Evolutionary conservation across 1,140 invertebrate species (phyloP), one percentile per base, ranked within the genome.

Genomic region (Heliothis subflexa): DNA sequence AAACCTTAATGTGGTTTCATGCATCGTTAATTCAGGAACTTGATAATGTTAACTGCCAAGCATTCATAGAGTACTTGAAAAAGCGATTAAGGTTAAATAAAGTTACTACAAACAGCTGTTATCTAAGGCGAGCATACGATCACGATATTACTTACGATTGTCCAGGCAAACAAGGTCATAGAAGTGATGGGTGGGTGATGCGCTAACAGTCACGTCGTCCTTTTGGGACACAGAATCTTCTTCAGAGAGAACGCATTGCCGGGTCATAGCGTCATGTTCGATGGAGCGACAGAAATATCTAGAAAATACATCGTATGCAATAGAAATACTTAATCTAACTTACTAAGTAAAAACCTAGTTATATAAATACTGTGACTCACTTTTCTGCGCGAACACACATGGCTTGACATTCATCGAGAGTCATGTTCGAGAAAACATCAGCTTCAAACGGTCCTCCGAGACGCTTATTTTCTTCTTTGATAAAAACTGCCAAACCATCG

Each of bases 391-490:
- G 94, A 21, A 98, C 94, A 88, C 97, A 98, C 92, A 97, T 96
- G 1, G 96, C 96, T 88, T 97, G 97, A 86, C 98, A 98, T 93
- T 98, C 97, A 79, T 98, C 96, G 61, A 98, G 91, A 1, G 97
- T 98, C 82, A 98, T 95, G 86, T 98, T 98, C 14, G 96, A 97
- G 84, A 97, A 98, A 33, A 98, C 96, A 85, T 98, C 97, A 14
- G 98, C 97, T 93, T 98, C 97, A 87, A 98, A 98, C 21, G 97
- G 97, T 28, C 97, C 97, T 40, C 97, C 97, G 9, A 98, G 95
- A n/a, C 97, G 95, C 89, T 97, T 98, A 86, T 98, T 98, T 92
- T 98, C 97, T 95, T 98, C 97, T 93, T 98, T 98, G 18, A 98
- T 97, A 86, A 98, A 98, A 3, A 98, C 97, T 0, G 97, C 96